phyloP scores from a whole-genome alignment of 2,797 vertebrate genomes.

The Knipowitschia caucasica region DNA sequence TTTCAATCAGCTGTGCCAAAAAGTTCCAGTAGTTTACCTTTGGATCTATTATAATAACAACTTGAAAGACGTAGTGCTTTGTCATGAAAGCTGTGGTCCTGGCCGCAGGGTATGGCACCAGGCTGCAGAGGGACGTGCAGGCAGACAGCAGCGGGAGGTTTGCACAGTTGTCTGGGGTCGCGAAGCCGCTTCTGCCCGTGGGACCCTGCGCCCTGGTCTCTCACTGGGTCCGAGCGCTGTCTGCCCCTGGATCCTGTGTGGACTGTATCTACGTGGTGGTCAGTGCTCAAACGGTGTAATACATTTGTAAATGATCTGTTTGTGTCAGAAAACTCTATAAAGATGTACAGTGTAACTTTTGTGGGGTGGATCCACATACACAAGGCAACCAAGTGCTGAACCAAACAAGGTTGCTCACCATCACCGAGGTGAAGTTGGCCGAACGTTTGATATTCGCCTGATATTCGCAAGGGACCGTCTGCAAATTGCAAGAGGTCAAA shows the following conservation, averaged over 20 bases:
- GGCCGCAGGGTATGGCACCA: conserved; percentile 81
- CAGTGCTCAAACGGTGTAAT: conserved; percentile 46
- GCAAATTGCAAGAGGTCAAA: too few relatives aligned
- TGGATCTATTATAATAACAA: too few relatives aligned
- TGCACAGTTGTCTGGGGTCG: conserved; percentile 59
- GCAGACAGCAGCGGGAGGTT: conserved; percentile 64
- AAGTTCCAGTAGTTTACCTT: neutral
- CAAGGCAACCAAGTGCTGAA: too few relatives aligned
- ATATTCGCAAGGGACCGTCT: too few relatives aligned
- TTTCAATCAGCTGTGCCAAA: neutral
- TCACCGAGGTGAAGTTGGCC: too few relatives aligned
- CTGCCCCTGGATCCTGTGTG: conserved; percentile 40
- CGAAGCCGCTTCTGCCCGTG: conserved; percentile 80
- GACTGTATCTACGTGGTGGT: conserved; percentile 75
- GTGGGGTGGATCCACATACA: too few relatives aligned
- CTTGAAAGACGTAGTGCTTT: too few relatives aligned
- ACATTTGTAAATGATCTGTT: neutral
- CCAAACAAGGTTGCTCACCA: too few relatives aligned
- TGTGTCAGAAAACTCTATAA: neutral
- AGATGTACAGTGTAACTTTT: too few relatives aligned
- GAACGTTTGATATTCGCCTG: too few relatives aligned
- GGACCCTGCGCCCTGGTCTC: conserved; percentile 64
- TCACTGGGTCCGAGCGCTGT: conserved; percentile 75
- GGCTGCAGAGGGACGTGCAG: conserved; percentile 75
- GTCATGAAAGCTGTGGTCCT: conserved; percentile 79